Conservation (phyloP, 2,797 vertebrate genomes). For the Molothrus ater region DNA sequence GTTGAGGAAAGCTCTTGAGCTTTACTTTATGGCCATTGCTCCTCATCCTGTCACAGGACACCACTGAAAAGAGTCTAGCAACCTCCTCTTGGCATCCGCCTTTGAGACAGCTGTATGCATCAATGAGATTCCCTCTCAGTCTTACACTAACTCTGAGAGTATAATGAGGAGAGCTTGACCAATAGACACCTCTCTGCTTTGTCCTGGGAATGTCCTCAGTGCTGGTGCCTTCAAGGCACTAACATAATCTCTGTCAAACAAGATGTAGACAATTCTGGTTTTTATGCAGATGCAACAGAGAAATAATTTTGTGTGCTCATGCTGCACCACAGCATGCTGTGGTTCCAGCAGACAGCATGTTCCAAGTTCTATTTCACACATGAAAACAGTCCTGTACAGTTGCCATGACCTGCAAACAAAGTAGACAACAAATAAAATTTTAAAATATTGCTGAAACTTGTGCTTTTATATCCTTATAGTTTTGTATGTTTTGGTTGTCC, state of each 20-base stretch:
- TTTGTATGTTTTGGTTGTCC: neutral
- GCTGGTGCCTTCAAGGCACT: neutral
- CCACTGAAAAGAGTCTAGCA: neutral
- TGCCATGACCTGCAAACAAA: neutral
- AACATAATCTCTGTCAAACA: neutral
- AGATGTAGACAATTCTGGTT: neutral
- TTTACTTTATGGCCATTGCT: neutral
- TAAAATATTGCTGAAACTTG: neutral
- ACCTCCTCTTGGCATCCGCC: neutral
- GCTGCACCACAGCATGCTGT: neutral
- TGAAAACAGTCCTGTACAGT: neutral
- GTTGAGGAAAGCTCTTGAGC: neutral
- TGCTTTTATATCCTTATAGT: neutral
- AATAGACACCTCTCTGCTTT: neutral
- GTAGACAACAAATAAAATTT: neutral
- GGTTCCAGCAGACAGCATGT: neutral
- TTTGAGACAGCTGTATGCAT: neutral
- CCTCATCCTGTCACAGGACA: accelerated
- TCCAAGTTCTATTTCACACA: neutral
- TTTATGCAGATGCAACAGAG: neutral
- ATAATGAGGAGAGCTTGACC: neutral
- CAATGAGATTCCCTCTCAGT: neutral
- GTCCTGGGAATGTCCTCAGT: neutral
- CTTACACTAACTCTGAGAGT: neutral
- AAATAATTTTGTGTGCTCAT: neutral